Evolutionary conservation across 2,888 invertebrate species (phyloP).

Genomic region (Hemistola chrysoprasaria): DNA sequence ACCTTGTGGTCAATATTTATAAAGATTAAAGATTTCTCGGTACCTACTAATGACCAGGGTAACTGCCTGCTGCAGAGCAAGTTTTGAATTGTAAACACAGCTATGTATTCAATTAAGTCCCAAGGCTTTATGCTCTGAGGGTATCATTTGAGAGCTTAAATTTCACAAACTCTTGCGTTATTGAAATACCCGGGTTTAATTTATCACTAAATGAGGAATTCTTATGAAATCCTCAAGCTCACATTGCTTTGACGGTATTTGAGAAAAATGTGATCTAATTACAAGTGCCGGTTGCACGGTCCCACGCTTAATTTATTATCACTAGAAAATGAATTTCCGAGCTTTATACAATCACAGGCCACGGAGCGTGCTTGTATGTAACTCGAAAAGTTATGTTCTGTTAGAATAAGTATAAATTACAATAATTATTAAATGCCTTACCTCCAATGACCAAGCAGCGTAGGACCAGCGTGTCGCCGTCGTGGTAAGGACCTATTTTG

Average conservation of each 20-base stretch:
- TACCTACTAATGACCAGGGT: no score
- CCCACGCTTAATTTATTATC: no score
- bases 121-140: slow-evolving; percentile 28
- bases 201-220: slow-evolving; percentile 24
- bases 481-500: slow-evolving; percentile 80
- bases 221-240: slow-evolving; percentile 20
- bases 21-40: no score
- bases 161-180: slow-evolving; percentile 29
- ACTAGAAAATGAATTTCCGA: no score
- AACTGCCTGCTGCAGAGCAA: slow-evolving; percentile 1
- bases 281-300: slow-evolving; percentile 5
- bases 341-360: no score
- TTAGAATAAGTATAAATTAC: no score
- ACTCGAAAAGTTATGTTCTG: no score
- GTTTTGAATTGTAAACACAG: slow-evolving; percentile 20
- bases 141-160: slow-evolving; percentile 27
- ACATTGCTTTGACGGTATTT: slow-evolving; percentile 18
- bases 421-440: no score
- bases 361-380: no score
- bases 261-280: slow-evolving; percentile 22
- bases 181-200: slow-evolving; percentile 28
- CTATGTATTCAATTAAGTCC: slow-evolving; percentile 23
- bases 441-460: slow-evolving; percentile 83
- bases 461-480: slow-evolving; percentile 79
- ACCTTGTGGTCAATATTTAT: no score